Conservation (phyloP, 2,888 invertebrate species). For the Eupithecia abbreviata region DNA sequence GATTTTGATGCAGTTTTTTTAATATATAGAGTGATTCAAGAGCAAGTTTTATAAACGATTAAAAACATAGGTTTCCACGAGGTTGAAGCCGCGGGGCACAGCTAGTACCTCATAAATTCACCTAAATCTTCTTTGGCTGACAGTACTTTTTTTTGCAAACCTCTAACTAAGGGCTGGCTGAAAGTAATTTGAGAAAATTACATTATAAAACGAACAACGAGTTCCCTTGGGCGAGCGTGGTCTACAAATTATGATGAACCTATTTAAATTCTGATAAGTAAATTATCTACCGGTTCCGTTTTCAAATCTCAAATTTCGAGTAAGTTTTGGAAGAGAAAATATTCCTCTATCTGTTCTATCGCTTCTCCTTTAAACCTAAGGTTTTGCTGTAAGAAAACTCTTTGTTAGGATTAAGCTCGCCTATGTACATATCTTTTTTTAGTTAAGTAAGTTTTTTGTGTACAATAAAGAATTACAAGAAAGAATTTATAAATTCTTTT, state of each 20-base stretch:
- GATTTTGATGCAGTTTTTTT: no score
- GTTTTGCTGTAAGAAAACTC: no score
- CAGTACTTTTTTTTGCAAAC: slow-evolving; percentile 53
- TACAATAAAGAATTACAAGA: no score
- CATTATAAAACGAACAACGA: slow-evolving; percentile 75
- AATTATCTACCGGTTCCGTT: neutral
- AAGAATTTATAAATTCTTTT: neutral
- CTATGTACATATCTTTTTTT: no score
- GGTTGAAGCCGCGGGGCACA: no score
- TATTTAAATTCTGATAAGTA: neutral
- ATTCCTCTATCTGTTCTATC: no score
- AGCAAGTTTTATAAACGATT: no score
- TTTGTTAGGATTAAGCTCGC: no score
- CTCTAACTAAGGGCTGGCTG: slow-evolving; percentile 60
- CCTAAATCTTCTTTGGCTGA: slow-evolving; percentile 31
- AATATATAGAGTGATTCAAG: no score
- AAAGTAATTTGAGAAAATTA: slow-evolving; percentile 81
- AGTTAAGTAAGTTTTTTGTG: no score
- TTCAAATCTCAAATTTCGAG: neutral
- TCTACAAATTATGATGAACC: slow-evolving; percentile 2
- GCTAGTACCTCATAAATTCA: neutral
- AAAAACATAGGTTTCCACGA: no score
- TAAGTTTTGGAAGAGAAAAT: neutral
- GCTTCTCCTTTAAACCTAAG: no score
- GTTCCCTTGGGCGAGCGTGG: slow-evolving; percentile 64